Evolutionary conservation across 2,113 vertebrate species (phyloP).

Genomic region (Acanthochromis polyacanthus): DNA sequence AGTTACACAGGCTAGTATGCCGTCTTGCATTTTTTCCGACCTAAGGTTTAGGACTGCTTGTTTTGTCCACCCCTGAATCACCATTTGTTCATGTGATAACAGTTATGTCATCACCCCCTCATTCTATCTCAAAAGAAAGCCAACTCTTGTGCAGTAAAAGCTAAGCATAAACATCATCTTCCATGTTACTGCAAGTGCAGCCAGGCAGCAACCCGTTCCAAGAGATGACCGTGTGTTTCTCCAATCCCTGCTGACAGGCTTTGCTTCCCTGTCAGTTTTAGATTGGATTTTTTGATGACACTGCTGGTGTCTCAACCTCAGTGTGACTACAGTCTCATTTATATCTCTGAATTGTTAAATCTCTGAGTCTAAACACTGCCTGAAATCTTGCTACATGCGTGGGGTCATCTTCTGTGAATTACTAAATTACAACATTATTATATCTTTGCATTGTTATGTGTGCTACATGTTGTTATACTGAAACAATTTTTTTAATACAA

Average conservation of each 20-base stretch:
- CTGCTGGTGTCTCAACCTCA: not conserved
- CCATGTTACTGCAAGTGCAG: not conserved
- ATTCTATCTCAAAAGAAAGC: not conserved
- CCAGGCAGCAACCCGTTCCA: not conserved
- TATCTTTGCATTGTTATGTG: no score
- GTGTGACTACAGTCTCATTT: not conserved
- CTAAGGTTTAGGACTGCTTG: not conserved
- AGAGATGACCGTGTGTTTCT: not conserved
- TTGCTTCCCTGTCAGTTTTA: not conserved
- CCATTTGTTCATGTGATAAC: not conserved
- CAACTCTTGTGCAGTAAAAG: no score
- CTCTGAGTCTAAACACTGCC: not conserved
- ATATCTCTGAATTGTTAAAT: not conserved
- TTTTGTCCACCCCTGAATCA: not conserved
- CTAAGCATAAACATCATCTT: not conserved
- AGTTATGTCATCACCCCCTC: not conserved
- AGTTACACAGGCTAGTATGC: not conserved
- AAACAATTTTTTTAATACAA: no score
- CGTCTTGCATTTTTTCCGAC: not conserved
- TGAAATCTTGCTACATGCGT: no score
- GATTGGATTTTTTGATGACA: not conserved
- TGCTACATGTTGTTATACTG: no score
- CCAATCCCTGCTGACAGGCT: not conserved
- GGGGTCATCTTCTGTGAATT: no score
- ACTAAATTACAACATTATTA: no score